Evolutionary conservation across 1,140 invertebrate genomes (phyloP).

Genomic region (Harlomillsia oculata): DNA sequence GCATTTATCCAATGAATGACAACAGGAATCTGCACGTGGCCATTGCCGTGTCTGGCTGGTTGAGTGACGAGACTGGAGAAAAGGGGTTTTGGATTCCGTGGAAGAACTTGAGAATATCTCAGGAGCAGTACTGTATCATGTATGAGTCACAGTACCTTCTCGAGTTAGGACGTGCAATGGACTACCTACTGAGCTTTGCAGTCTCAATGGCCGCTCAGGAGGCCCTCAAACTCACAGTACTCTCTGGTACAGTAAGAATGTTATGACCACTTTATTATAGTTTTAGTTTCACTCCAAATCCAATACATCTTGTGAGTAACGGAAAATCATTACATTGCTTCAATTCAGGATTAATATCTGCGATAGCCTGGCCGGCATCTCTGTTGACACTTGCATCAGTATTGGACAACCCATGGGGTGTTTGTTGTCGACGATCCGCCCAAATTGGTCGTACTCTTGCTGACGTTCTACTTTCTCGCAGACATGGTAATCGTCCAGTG

Average conservation of each 20-base stretch:
- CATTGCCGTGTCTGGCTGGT: slow-evolving; percentile 59
- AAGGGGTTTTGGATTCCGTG: slow-evolving; percentile 50
- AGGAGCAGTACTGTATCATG: slow-evolving; percentile 59
- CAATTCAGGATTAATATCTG: slow-evolving; percentile 51
- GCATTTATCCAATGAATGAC: no score
- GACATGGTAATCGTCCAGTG: slow-evolving; percentile 60
- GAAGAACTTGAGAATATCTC: slow-evolving; percentile 49
- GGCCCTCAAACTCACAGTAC: slow-evolving; percentile 60
- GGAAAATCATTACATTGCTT: not conserved
- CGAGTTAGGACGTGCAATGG: slow-evolving; percentile 55
- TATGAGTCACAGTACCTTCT: slow-evolving; percentile 60
- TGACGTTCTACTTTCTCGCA: slow-evolving; percentile 43
- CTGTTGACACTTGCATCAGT: slow-evolving; percentile 53
- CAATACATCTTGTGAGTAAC: not conserved
- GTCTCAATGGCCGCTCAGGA: slow-evolving; percentile 59
- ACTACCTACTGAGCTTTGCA: slow-evolving; percentile 55
- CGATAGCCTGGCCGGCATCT: slow-evolving; percentile 59
- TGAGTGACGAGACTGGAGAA: slow-evolving; percentile 44
- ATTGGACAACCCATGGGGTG: slow-evolving; percentile 50
- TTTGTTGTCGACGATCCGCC: slow-evolving; percentile 54
- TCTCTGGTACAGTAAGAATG: slow-evolving; percentile 49
- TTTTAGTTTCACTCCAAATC: not conserved
- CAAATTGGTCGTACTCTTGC: slow-evolving; percentile 60
- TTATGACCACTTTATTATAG: not conserved
- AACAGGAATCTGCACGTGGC: slow-evolving; percentile 51